A percentile compares a stretch with the other conserved stretches of the same genome.
Evolutionary conservation across 2,113 vertebrate genomes (phyloP).

Genomic region (Trichomycterus rosablanca): DNA sequence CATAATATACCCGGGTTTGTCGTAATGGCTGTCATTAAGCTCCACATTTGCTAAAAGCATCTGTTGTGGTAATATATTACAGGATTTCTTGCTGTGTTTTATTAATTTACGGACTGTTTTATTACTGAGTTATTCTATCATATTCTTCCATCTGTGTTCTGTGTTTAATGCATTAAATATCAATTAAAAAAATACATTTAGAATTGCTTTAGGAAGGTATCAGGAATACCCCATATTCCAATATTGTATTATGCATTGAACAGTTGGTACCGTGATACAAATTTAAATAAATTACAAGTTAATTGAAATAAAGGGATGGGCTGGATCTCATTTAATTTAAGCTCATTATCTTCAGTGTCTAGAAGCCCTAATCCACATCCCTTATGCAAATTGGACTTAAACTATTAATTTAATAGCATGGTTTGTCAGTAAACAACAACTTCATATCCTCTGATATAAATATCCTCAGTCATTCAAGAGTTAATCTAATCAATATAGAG

Average conservation of each 20-base stretch:
- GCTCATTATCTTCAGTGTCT: conserved; percentile 34
- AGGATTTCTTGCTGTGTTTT: conserved; percentile 6
- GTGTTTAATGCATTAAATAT: conserved; percentile 19
- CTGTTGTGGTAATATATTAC: conserved; percentile 25
- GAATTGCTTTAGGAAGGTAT: conserved; percentile 31
- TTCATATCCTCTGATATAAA: conserved; percentile 3
- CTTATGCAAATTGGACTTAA: conserved; percentile 35
- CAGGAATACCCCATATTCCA: conserved; percentile 24
- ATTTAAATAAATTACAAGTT: conserved; percentile 44
- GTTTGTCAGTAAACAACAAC: conserved; percentile 24
- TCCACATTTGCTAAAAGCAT: conserved; percentile 20
- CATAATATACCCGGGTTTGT: conserved; percentile 1
- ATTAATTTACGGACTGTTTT: conserved; percentile 1
- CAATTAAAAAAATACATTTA: conserved; percentile 27
- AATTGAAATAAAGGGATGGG: conserved; percentile 41
- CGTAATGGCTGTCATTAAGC: conserved; percentile 17
- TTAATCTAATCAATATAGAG: conserved; percentile 16
- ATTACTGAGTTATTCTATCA: conserved; percentile 18
- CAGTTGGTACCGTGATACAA: conserved; percentile 26
- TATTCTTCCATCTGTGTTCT: conserved; percentile 4
- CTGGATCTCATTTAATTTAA: conserved; percentile 36
- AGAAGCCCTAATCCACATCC: conserved; percentile 25
- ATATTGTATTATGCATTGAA: too few species aligned
- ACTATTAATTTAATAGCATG: conserved; percentile 33
- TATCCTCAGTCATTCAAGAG: conserved; percentile 28